phyloP scores from a whole-genome alignment of 1,140 invertebrate genomes.

The Microplitis demolitor region DNA sequence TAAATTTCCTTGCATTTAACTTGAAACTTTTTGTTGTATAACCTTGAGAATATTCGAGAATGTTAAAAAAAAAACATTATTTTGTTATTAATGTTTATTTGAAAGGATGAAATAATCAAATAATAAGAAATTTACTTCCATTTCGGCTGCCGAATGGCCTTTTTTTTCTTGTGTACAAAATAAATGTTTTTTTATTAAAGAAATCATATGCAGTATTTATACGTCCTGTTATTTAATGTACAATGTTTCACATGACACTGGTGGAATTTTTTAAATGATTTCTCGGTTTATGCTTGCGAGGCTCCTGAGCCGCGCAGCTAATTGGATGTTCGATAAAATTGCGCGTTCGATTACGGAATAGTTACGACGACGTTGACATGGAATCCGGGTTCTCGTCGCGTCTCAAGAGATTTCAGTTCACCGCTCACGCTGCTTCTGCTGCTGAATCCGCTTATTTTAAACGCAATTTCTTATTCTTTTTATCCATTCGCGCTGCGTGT shows the following conservation, averaged over 20 bases:
- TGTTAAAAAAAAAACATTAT: too few species aligned
- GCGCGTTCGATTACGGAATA: constrained; percentile 26
- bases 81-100: too few species aligned
- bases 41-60: too few species aligned
- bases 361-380: constrained; percentile 27
- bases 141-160: too few species aligned
- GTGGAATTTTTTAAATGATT: constrained; percentile 23
- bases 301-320: constrained; percentile 3
- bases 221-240: neutral
- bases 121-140: too few species aligned
- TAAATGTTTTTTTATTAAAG: neutral
- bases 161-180: too few species aligned
- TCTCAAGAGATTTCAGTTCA: constrained; percentile 20
- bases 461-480: constrained; percentile 7
- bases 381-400: constrained; percentile 20
- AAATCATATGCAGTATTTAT: constrained; percentile 12
- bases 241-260: neutral
- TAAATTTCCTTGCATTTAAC: too few species aligned
- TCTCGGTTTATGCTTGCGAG: neutral
- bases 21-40: too few species aligned
- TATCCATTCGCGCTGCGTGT: constrained; percentile 14
- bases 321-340: constrained; percentile 26
- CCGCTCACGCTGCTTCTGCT: neutral
- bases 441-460: neutral
- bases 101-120: too few species aligned